Evolutionary conservation across 1,140 invertebrate species (phyloP).

Genomic region (Lepidurus couesii): DNA sequence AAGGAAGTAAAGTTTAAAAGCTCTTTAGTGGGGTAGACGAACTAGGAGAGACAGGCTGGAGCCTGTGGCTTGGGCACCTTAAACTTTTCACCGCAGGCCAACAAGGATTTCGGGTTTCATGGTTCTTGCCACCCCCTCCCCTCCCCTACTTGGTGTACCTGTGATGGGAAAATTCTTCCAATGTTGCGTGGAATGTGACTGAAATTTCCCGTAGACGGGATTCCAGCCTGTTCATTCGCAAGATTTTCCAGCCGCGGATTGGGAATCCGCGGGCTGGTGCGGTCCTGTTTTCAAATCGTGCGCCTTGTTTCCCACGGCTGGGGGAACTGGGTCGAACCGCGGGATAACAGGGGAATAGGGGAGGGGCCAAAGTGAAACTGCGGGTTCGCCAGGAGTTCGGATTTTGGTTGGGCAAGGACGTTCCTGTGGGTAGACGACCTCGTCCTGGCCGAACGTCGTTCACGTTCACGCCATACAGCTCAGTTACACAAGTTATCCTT

Average conservation of each 20-base stretch:
- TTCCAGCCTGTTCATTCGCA: slow-evolving; percentile 18
- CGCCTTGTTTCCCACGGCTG: neutral
- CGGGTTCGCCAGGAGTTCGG: neutral
- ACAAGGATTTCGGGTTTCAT: slow-evolving; percentile 12
- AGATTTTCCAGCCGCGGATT: neutral
- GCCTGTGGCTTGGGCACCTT: neutral
- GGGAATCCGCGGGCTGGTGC: neutral
- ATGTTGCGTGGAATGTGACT: slow-evolving; percentile 7
- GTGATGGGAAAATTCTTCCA: neutral
- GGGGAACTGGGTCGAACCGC: neutral
- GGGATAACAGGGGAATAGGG: neutral
- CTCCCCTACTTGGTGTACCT: neutral
- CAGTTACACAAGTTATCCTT: slow-evolving; percentile 17
- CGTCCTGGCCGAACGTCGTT: slow-evolving; percentile 13
- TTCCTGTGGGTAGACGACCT: slow-evolving; percentile 8
- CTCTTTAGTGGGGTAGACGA: slow-evolving; percentile 21
- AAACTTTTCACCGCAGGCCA: neutral
- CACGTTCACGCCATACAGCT: slow-evolving; percentile 7
- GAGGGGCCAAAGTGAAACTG: neutral
- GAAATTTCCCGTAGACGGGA: neutral
- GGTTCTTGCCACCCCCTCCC: neutral
- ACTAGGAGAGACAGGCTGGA: slow-evolving; percentile 13
- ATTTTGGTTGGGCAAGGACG: slow-evolving; percentile 9
- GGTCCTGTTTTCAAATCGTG: neutral
- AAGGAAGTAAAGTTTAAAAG: slow-evolving; percentile 20